These are phyloP conservation scores for Gallinago undulata DNA, from an alignment of 2,113 vertebrate species.

Conservation along the genomic window DNA sequence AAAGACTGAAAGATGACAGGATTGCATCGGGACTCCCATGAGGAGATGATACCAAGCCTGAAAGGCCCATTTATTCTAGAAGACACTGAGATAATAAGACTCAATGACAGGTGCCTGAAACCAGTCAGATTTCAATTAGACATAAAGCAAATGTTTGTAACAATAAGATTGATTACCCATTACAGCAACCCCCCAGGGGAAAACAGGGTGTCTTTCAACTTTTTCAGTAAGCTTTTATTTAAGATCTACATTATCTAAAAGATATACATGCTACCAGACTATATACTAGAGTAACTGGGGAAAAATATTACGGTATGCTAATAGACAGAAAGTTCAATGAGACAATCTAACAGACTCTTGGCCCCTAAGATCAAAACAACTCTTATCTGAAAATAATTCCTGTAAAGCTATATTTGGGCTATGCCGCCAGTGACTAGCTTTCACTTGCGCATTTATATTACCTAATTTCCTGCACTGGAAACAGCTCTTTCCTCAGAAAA, in stretches of 20 bases:
- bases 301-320: background rate
- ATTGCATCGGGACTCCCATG: background rate
- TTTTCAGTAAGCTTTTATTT: background rate
- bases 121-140: constrained; percentile 2
- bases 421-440: background rate
- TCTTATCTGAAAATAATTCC: background rate
- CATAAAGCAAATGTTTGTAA: constrained; percentile 6
- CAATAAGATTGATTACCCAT: background rate
- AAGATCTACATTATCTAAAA: background rate
- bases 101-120: constrained; percentile 22
- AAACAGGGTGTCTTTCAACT: background rate
- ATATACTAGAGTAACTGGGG: background rate
- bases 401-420: background rate
- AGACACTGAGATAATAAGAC: constrained; percentile 2
- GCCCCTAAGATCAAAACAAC: background rate
- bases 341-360: background rate
- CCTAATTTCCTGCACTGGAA: background rate
- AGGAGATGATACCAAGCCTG: background rate
- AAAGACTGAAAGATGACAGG: background rate
- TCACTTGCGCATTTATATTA: background rate
- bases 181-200: background rate
- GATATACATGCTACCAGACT: background rate
- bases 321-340: background rate
- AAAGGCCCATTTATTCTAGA: constrained; percentile 22
- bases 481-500: background rate